Evolutionary conservation across 2,797 vertebrate genomes (phyloP).

Genomic region (Carapus acus): DNA sequence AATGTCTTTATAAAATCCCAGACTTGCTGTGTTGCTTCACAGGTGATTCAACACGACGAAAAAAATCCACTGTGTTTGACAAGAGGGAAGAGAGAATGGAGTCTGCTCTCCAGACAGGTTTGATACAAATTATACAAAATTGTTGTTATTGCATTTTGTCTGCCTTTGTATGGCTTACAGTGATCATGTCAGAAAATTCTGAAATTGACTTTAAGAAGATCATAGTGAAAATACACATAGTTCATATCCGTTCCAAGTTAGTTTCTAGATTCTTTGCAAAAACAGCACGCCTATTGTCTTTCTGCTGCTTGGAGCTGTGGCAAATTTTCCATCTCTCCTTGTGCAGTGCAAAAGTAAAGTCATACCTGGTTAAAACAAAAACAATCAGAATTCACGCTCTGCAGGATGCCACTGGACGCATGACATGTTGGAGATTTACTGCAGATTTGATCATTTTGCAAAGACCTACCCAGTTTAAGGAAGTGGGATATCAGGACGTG

Average conservation of each 20-base stretch:
- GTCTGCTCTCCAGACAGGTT: conserved; percentile 46
- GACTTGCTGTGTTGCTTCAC: conserved; percentile 3
- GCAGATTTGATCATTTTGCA: not conserved
- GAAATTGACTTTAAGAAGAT: no score
- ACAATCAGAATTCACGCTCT: not conserved
- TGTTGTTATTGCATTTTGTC: no score
- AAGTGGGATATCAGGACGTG: conserved; percentile 22
- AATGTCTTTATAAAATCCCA: not conserved
- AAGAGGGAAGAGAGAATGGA: conserved; percentile 47
- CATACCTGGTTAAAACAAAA: not conserved
- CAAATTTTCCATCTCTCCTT: conserved; percentile 1
- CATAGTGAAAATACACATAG: no score
- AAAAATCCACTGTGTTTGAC: conserved; percentile 3
- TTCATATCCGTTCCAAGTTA: no score
- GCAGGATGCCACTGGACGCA: not conserved
- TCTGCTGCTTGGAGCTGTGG: conserved; percentile 16
- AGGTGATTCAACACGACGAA: conserved; percentile 20
- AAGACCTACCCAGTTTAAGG: conserved; percentile 5
- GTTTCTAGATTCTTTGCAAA: no score
- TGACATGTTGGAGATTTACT: not conserved
- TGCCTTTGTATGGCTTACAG: not conserved
- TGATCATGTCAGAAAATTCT: not conserved
- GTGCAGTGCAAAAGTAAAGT: not conserved
- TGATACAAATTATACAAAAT: no score
- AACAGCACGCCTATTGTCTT: not conserved